These are phyloP conservation scores for Pachymerium ferrugineum DNA, from an alignment of 2,888 invertebrate genomes.

Conservation along the genomic window DNA sequence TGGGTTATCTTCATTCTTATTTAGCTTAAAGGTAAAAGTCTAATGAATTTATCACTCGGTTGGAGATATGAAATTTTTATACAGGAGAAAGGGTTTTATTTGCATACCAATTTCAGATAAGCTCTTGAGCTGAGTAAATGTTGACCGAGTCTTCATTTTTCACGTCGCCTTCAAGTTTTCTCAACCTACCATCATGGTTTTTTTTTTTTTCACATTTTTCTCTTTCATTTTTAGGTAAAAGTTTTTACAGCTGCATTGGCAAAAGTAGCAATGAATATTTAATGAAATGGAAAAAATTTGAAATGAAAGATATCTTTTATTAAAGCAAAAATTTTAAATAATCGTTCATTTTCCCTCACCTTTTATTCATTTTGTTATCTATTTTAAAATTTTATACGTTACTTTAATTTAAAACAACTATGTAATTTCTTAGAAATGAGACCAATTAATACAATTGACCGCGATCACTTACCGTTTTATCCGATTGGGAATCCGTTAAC, in stretches of 20 bases:
- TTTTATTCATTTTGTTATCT: no score
- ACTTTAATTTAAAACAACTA: no score
- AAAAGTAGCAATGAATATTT: conserved; percentile 8
- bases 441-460: no score
- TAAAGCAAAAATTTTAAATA: no score
- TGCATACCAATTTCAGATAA: neutral
- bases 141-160: neutral
- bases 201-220: neutral
- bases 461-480: no score
- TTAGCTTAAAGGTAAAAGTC: no score
- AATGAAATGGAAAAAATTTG: neutral
- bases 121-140: neutral
- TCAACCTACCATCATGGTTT: neutral
- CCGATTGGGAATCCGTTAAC: no score
- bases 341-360: no score
- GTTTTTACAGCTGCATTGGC: neutral
- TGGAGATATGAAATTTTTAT: neutral
- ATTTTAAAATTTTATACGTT: no score
- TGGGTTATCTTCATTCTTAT: no score
- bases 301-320: neutral
- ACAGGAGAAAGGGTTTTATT: neutral
- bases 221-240: no score
- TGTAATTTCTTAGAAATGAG: no score
- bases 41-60: neutral
- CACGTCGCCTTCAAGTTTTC: neutral